phyloP scores from a whole-genome alignment of 1,140 invertebrate genomes.

The Zophobas atratus region DNA sequence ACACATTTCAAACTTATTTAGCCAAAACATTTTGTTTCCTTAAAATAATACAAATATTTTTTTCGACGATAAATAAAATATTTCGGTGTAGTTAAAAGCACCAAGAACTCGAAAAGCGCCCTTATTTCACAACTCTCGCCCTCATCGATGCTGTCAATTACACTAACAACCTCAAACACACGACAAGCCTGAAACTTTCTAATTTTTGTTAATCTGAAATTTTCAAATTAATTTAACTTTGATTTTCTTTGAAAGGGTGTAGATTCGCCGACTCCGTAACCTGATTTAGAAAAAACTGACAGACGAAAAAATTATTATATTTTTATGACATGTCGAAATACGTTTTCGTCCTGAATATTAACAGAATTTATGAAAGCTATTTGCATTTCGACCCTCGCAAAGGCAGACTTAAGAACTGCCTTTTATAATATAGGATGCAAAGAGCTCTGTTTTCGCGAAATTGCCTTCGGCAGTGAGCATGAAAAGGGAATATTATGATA shows the following conservation, averaged over 20 bases:
- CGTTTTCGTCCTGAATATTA: constrained; percentile 26
- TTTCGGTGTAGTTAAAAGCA: no score
- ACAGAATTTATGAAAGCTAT: constrained; percentile 30
- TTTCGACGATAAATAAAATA: no score
- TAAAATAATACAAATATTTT: no score
- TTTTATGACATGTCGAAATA: constrained; percentile 8
- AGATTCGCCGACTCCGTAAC: neutral
- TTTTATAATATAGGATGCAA: constrained; percentile 2
- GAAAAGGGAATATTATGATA: constrained; percentile 10
- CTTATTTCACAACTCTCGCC: no score
- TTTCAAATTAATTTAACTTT: neutral
- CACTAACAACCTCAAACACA: no score
- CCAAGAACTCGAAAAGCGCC: no score
- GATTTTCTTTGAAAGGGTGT: neutral
- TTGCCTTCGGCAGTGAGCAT: neutral
- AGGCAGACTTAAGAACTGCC: constrained; percentile 14
- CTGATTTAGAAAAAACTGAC: neutral
- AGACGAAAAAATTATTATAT: neutral
- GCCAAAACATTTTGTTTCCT: no score
- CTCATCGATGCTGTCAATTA: no score
- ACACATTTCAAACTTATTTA: no score
- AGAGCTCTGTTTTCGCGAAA: constrained; percentile 16
- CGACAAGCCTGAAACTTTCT: no score
- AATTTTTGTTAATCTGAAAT: no score
- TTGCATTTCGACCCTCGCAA: constrained; percentile 11